Evolutionary conservation across 2,797 vertebrate species (phyloP), one percentile per base, ranked within the genome.

Genomic region (Pitangus sulphuratus): DNA sequence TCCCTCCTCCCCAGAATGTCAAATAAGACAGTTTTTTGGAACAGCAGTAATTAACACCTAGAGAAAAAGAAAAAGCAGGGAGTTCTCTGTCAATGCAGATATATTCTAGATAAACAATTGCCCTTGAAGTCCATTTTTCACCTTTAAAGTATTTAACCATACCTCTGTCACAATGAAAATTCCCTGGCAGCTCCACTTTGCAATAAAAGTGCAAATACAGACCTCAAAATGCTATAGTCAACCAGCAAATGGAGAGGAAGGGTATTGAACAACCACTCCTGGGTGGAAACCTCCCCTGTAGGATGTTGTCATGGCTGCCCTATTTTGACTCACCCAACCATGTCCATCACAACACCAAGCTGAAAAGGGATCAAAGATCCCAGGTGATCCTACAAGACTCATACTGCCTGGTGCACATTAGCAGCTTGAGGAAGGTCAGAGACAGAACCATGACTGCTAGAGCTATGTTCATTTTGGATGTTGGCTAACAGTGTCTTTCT

Each of bases 1-100:
- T 12, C 0, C 0, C 0, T 0, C 40, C 53, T 4, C 12, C 1
- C 24, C 35, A 4, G 40, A 21, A 30, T 48, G 60, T 39, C 28
- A 88, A 83, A 30, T 33, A 85, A 80, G 40, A 33, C 12, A 21
- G 88, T 68, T 56, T 75, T 39, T 30, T 66, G 84, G 65, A 75
- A 75, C 8, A 64, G 37, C 6, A 35, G 53, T 58, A 89, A 87
- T 57, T 53, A 87, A 87, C 5, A 31, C 26, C 24, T 40, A 76
- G 22, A 56, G 48, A 81, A 86, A 84, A 84, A 5, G 4, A 39
- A 75, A 78, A 60, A 64, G 48, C 39, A 37, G 33, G 22, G 28
- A 87, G 40, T 78, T 10, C 7, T 16, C 65, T 75, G 28, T 60
- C 57, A 62, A 7, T 37, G 40, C n/a, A 74, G 37, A 60, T 39